Evolutionary conservation across 1,140 invertebrate species (phyloP), one percentile per base, ranked within the genome.

Genomic region (Saccostrea glomerata): DNA sequence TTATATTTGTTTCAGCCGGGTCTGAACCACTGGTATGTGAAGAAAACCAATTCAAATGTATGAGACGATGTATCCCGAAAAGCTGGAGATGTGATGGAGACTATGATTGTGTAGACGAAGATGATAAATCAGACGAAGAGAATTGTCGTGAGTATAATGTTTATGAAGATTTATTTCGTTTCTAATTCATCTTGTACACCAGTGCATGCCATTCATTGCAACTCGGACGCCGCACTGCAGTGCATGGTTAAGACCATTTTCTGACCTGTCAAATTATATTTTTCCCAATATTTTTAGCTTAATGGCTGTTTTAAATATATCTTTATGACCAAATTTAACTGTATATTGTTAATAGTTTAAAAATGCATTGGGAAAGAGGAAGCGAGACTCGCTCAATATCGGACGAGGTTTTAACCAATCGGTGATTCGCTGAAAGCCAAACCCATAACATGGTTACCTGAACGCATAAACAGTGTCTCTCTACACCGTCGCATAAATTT

Each of bases 21-120:
- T 20, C 58, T 63, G 58, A 63, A n/a, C 58, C 58, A 77, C 70
- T 77, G 23, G 30, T 36, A 15, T 77, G 70, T 30, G 70, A 77
- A 36, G 70, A 30, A 36, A 77, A 77, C 70, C 70, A 77, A 25
- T 77, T 77, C 70, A 77, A 77, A 77, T 77, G 70, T 25, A 77
- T 77, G 70, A 30, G 25, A 11, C 70, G 70, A 20, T 93, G 93
- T 90, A 91, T 93, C 17, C 85, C 84, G 23, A 17, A 60, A 15
- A 70, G 54, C 11, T 89, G 89, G 91, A 86, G 91, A 23, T 95
- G 95, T 91, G 93, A 95, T 87, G 94, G 94, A 13, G 89, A 92
- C 15, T 58, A 77, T 47, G 92, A 92, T 89, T 92, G 92, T 86
- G 66, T 91, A 15, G 95, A 95, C 89, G 93, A 95, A 85, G 93